Conservation (phyloP, 2,113 vertebrate genomes). For the Taurulus bubalis region DNA sequence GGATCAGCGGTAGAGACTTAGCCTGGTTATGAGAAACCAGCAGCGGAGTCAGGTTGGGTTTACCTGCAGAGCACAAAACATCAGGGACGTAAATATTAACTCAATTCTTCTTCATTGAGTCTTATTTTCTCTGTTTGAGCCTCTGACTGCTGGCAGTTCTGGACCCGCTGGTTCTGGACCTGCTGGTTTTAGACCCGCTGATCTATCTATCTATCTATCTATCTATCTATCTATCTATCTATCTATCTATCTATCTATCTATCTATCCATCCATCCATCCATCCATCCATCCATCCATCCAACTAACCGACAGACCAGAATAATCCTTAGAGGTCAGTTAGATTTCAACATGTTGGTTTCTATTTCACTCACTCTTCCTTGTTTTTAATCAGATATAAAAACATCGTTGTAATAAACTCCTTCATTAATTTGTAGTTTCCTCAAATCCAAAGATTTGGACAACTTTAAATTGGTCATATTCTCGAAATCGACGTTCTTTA, state of each 20-base stretch:
- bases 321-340: too few species aligned
- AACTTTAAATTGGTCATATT: neutral
- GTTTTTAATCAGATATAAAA: neutral
- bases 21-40: conserved; percentile 50
- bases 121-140: too few species aligned
- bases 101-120: neutral
- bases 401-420: neutral
- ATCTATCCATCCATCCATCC: too few species aligned
- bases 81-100: neutral
- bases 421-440: neutral
- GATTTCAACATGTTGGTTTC: too few species aligned
- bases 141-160: neutral
- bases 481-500: neutral
- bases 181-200: too few species aligned
- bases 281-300: too few species aligned
- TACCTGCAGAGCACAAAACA: conserved; percentile 73
- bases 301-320: too few species aligned
- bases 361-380: neutral
- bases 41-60: conserved; percentile 59
- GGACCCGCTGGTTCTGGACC: neutral
- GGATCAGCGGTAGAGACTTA: conserved; percentile 50
- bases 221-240: too few species aligned
- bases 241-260: too few species aligned
- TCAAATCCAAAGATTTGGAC: too few species aligned
- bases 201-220: too few species aligned